Conservation (phyloP, 2,888 invertebrate genomes). For the Leptinotarsa juncta region DNA sequence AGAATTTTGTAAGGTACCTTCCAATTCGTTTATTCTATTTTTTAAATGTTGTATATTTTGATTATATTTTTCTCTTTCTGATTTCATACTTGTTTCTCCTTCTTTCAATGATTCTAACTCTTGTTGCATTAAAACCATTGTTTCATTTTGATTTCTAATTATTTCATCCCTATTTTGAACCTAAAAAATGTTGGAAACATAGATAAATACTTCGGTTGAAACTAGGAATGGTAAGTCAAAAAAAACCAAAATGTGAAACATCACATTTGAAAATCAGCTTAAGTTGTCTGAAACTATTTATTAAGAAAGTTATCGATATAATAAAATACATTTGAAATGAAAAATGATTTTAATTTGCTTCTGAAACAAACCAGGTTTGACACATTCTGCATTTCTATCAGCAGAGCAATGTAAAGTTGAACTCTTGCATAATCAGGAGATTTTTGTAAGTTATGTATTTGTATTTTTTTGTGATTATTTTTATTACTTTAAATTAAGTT, state of each 20-base stretch:
- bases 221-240: no score
- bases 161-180: constrained; percentile 50
- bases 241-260: no score
- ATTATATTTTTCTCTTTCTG: constrained; percentile 51
- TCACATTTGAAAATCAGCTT: background rate
- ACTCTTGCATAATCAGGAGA: no score
- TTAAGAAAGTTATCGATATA: no score
- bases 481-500: no score
- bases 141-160: constrained; percentile 50
- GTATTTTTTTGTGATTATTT: no score
- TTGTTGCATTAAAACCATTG: constrained; percentile 49
- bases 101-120: constrained; percentile 50
- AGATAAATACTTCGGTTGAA: no score
- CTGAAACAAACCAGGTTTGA: background rate
- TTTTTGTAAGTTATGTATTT: no score
- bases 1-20: constrained; percentile 54
- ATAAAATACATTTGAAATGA: no score
- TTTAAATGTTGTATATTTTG: constrained; percentile 57
- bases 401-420: no score
- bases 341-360: no score
- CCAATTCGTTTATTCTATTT: constrained; percentile 57
- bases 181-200: constrained; percentile 16
- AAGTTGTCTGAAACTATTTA: background rate
- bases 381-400: background rate
- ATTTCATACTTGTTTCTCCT: constrained; percentile 46